These are phyloP conservation scores for Stegodyphus dumicola DNA, from an alignment of 1,140 invertebrate species.

Conservation along the genomic window DNA sequence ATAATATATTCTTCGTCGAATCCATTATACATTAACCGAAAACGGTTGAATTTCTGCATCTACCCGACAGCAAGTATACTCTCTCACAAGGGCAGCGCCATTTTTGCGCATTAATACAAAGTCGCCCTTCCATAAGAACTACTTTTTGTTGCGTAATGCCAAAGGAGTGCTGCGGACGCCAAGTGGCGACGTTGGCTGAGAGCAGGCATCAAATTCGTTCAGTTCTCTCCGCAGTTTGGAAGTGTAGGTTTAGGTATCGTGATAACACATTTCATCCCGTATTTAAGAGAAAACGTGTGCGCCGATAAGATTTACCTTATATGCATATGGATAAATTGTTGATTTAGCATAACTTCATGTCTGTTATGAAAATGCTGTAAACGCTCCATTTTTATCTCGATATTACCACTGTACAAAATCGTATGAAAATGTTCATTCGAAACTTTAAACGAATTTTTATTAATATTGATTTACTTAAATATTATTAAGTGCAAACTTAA, in stretches of 20 bases:
- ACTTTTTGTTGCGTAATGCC: constrained; percentile 51
- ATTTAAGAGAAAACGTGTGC: no score
- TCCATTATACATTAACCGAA: constrained; percentile 42
- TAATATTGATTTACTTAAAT: no score
- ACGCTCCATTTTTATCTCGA: no score
- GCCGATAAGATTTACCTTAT: no score
- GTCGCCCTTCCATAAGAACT: constrained; percentile 47
- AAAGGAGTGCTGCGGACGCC: constrained; percentile 43
- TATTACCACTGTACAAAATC: no score
- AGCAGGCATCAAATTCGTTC: not conserved
- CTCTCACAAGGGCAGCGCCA: constrained; percentile 50
- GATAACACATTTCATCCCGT: no score
- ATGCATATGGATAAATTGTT: no score
- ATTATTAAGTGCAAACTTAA: no score
- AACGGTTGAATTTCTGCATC: constrained; percentile 48
- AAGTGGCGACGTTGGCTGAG: not conserved
- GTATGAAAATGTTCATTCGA: no score
- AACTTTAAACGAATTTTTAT: no score
- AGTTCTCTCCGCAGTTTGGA: not conserved
- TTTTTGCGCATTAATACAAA: constrained; percentile 60
- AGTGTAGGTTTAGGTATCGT: not conserved
- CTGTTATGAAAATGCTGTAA: no score
- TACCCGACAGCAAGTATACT: constrained; percentile 43
- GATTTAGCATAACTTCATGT: no score
- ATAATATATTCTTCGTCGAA: constrained; percentile 46